These are phyloP conservation scores for Athalia rosae DNA, from an alignment of 2,888 invertebrate genomes.

Conservation along the genomic window DNA sequence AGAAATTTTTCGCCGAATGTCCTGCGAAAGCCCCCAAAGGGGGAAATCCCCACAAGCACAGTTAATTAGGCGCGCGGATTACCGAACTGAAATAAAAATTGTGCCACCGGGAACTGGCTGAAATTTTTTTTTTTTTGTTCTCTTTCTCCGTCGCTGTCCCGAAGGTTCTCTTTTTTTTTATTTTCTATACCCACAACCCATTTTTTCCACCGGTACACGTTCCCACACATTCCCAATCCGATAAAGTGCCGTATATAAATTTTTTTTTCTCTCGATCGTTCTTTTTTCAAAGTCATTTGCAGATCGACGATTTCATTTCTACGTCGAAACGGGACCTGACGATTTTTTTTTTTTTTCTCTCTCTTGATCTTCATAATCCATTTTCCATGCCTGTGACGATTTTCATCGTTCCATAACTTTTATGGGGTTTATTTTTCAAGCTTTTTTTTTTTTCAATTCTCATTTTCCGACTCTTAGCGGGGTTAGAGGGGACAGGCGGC, in stretches of 20 bases:
- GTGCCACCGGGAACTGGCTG: not conserved
- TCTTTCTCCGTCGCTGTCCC: not conserved
- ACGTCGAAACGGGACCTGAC: no score
- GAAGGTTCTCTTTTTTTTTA: not conserved
- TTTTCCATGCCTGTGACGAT: no score
- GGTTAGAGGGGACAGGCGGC: no score
- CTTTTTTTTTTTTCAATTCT: not conserved
- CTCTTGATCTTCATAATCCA: no score
- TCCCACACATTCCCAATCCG: not conserved
- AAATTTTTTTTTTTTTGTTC: not conserved
- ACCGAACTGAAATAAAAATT: conserved; percentile 19
- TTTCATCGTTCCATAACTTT: no score
- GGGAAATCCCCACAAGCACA: not conserved
- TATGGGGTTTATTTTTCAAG: not conserved
- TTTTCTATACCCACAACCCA: not conserved
- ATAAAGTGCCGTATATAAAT: no score
- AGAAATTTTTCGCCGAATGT: conserved; percentile 43
- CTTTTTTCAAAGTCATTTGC: no score
- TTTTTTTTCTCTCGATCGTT: no score
- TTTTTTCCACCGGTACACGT: not conserved
- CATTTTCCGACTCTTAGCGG: not conserved
- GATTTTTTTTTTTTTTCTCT: no score
- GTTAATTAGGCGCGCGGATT: conserved; percentile 41
- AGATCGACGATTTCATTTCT: no score
- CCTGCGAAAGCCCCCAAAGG: not conserved